phyloP scores from a whole-genome alignment of 2,888 invertebrate genomes.

The Drosophila paramelanica region DNA sequence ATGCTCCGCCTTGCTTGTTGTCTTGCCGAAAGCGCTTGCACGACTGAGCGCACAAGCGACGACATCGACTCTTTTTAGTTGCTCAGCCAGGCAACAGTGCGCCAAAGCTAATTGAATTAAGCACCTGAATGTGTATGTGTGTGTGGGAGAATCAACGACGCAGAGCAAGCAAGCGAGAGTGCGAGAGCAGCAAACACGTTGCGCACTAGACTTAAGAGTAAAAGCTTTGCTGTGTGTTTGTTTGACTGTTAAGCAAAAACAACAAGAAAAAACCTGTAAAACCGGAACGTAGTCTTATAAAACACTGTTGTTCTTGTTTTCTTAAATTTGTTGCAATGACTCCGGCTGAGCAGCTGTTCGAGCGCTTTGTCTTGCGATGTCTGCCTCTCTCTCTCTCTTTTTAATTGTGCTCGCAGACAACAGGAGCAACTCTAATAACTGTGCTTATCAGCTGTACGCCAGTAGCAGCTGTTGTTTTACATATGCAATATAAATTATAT shows the following conservation, averaged over 20 bases:
- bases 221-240: conserved; percentile 51
- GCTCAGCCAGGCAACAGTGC: conserved; percentile 52
- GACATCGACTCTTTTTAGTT: conserved; percentile 58
- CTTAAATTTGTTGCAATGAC: conserved; percentile 42
- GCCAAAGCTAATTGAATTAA: conserved; percentile 77
- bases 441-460: conserved; percentile 74
- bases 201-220: conserved; percentile 53
- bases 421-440: conserved; percentile 38
- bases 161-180: conserved; percentile 5
- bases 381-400: conserved; percentile 6
- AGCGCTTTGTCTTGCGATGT: conserved; percentile 1
- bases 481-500: conserved; percentile 7
- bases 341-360: conserved; percentile 47
- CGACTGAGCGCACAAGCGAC: conserved; percentile 74
- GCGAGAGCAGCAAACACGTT: conserved; percentile 13
- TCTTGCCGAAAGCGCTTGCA: conserved; percentile 80
- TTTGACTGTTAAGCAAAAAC: conserved; percentile 2
- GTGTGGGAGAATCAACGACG: conserved; percentile 11
- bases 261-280: conserved; percentile 60
- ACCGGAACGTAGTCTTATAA: conserved; percentile 69
- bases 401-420: conserved; percentile 2
- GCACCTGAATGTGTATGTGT: conserved; percentile 42
- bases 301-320: conserved; percentile 41
- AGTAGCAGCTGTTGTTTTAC: conserved; percentile 60
- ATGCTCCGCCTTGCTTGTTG: conserved; percentile 54